Conservation (phyloP, 2,113 vertebrate species). For the Podilymbus podiceps region DNA sequence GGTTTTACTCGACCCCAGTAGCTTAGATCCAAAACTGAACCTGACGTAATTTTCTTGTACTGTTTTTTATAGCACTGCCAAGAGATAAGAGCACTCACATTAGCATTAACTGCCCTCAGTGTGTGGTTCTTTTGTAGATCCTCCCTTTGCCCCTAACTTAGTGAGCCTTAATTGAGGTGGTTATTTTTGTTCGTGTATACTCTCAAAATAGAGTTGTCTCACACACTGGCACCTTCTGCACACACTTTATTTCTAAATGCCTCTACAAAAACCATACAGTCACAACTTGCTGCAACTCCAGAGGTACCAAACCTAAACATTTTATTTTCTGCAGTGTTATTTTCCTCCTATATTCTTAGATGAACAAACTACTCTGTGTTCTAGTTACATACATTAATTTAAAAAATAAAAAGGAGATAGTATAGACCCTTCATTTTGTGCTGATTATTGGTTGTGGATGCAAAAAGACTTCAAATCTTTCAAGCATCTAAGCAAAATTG, state of each 20-base stretch:
- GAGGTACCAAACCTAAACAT: background rate
- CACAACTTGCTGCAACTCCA: background rate
- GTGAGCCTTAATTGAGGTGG: background rate
- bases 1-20: background rate
- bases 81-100: background rate
- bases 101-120: background rate
- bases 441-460: background rate
- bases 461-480: background rate
- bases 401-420: background rate
- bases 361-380: background rate
- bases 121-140: background rate
- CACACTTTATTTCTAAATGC: background rate
- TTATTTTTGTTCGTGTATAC: background rate
- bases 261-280: background rate
- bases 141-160: background rate
- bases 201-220: background rate
- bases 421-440: background rate
- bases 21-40: background rate
- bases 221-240: background rate
- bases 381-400: background rate
- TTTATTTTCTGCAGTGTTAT: background rate
- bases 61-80: background rate
- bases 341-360: background rate
- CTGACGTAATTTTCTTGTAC: background rate
- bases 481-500: background rate